A percentile compares a stretch with the other conserved stretches of the same genome.
Conservation (phyloP, 1,140 invertebrate genomes). For the Drosophila bifasciata region DNA sequence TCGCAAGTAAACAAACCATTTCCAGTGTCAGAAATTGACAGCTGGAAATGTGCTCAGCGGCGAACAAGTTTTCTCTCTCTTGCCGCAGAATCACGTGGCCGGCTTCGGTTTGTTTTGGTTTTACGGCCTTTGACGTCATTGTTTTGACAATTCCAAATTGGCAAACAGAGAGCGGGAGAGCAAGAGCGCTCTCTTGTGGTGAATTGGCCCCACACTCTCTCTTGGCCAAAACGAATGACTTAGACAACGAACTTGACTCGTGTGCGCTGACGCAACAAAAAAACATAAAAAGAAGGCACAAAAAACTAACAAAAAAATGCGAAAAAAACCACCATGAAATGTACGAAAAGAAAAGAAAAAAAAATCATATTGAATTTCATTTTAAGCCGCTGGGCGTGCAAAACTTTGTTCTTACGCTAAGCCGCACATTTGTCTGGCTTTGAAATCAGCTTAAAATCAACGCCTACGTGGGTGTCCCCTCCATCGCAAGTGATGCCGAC, state of each 20-base stretch:
- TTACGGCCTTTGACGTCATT: conserved; percentile 68
- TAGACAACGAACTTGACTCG: conserved; percentile 69
- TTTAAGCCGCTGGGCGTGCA: conserved; percentile 54
- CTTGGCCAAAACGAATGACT: conserved; percentile 62
- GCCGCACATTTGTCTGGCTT: conserved; percentile 79
- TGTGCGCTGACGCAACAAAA: conserved; percentile 46
- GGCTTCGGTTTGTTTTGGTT: conserved; percentile 80
- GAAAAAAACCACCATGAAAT: neutral
- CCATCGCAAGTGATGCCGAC: conserved; percentile 9
- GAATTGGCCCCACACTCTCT: conserved; percentile 1
- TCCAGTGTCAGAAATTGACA: conserved; percentile 52
- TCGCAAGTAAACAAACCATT: conserved; percentile 67
- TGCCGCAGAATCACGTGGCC: conserved; percentile 70
- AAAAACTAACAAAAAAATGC: conserved; percentile 12
- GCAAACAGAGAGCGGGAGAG: conserved; percentile 18
- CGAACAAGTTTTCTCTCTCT: conserved; percentile 56
- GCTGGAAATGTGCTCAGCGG: conserved; percentile 34
- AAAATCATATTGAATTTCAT: conserved; percentile 71
- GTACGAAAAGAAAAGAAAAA: conserved; percentile 19
- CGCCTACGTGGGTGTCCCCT: conserved; percentile 75
- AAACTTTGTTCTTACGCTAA: conserved; percentile 69
- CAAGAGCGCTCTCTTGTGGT: conserved; percentile 19
- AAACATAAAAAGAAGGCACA: conserved; percentile 13
- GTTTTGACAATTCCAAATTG: conserved; percentile 76
- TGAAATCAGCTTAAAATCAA: conserved; percentile 82